Conservation (phyloP, 2,113 vertebrate species). For the Zosterops pallidus region DNA sequence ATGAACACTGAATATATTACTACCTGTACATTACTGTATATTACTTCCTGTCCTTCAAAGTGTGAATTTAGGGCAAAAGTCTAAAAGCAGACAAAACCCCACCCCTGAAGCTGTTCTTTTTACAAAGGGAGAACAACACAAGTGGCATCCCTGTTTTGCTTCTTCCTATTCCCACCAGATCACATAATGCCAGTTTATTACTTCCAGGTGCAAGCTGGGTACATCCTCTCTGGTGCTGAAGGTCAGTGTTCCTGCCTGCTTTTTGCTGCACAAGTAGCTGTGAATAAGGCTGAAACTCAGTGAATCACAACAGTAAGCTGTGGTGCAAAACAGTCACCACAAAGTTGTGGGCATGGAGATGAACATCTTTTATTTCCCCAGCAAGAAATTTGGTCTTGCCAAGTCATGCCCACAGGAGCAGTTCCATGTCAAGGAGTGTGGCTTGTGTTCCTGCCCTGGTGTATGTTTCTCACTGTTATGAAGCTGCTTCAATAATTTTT, state of each 20-base stretch:
- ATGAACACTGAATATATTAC: not conserved
- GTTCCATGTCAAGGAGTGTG: not conserved
- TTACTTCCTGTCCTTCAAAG: not conserved
- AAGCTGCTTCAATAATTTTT: not conserved
- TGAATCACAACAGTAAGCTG: not conserved
- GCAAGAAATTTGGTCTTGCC: not conserved
- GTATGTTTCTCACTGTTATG: not conserved
- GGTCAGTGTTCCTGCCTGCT: not conserved
- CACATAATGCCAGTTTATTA: not conserved
- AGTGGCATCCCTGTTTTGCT: not conserved
- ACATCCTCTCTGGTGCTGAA: not conserved
- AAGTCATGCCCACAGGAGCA: not conserved
- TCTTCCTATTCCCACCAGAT: not conserved
- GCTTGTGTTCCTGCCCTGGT: not conserved
- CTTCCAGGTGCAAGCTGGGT: not conserved
- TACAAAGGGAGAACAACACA: not conserved
- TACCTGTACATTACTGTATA: not conserved
- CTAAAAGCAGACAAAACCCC: not conserved
- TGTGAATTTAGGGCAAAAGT: not conserved
- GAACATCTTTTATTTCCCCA: rapidly evolving
- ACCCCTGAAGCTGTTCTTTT: not conserved
- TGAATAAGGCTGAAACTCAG: not conserved
- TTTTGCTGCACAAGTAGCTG: not conserved
- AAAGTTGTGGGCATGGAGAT: not conserved
- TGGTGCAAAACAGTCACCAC: not conserved